A percentile compares a stretch with the other conserved stretches of the same genome.
These are phyloP conservation scores for Salvelinus fontinalis DNA, from an alignment of 2,113 vertebrate genomes.

Conservation along the genomic window DNA sequence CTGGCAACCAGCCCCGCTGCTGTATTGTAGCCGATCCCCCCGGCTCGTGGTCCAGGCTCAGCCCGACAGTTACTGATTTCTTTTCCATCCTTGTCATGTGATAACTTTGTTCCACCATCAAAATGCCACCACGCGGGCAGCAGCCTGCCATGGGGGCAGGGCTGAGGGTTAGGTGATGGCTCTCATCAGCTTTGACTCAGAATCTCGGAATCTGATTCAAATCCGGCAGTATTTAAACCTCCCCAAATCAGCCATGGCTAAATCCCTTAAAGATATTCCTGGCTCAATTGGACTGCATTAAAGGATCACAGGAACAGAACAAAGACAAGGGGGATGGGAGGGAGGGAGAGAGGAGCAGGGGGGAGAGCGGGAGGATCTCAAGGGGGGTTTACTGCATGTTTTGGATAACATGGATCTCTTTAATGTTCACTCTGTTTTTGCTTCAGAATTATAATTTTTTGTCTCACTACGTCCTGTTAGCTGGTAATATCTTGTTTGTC, in stretches of 20 bases:
- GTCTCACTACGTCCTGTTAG: constrained; percentile 27
- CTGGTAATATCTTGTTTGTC: constrained; percentile 43
- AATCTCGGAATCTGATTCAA: constrained; percentile 74
- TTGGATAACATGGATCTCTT: constrained; percentile 26
- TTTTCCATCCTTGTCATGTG: not conserved
- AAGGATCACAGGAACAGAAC: constrained; percentile 74
- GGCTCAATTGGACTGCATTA: constrained; percentile 78
- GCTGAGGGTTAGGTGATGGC: constrained; percentile 42
- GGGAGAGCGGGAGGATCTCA: constrained; percentile 28
- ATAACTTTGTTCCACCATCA: not conserved
- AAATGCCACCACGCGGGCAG: not conserved
- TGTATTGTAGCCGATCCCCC: no score
- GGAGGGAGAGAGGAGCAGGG: not conserved
- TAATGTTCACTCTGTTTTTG: constrained; percentile 26
- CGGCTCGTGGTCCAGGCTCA: not conserved
- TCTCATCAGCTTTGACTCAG: constrained; percentile 64
- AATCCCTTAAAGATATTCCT: constrained; percentile 82
- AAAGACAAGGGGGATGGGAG: constrained; percentile 25
- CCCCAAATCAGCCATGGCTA: constrained; percentile 74
- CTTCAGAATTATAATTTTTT: not conserved
- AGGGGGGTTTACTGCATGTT: constrained; percentile 43
- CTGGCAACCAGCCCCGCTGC: not conserved
- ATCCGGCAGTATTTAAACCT: constrained; percentile 78
- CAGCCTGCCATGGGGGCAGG: constrained; percentile 34
- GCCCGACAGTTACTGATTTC: not conserved